Evolutionary conservation across 2,797 vertebrate genomes (phyloP).

Genomic region (Falco cherrug): DNA sequence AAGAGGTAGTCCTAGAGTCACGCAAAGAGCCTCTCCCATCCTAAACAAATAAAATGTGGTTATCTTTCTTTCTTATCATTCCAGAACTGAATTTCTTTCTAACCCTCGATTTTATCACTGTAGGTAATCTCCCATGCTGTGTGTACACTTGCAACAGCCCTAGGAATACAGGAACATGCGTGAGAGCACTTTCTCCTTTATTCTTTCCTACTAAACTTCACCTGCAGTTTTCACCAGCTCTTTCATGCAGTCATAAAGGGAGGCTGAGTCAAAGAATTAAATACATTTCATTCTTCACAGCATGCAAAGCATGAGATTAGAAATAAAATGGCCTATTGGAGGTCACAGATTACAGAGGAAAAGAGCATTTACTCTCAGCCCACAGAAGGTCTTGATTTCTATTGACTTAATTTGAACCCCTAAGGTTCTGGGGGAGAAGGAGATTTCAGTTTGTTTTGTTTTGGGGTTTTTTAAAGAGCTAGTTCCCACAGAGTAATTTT

Average conservation of each 20-base stretch:
- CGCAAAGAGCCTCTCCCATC: neutral
- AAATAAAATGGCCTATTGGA: constrained; percentile 41
- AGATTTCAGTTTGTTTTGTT: constrained; percentile 54
- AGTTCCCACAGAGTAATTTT: constrained; percentile 35
- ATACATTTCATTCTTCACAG: constrained; percentile 56
- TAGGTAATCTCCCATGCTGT: constrained; percentile 20
- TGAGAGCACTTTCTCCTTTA: constrained; percentile 17
- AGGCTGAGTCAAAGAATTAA: constrained; percentile 53
- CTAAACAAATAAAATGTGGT: neutral
- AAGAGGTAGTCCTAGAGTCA: neutral
- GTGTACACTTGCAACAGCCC: neutral
- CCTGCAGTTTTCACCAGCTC: constrained; percentile 37
- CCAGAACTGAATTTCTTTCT: neutral
- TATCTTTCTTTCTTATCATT: neutral
- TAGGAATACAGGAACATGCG: neutral
- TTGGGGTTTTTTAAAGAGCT: neutral
- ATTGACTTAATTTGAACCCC: constrained; percentile 66
- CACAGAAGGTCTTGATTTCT: constrained; percentile 67
- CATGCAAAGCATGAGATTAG: constrained; percentile 41
- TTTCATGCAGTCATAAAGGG: constrained; percentile 4
- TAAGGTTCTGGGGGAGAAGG: constrained; percentile 45
- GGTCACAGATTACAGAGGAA: constrained; percentile 46
- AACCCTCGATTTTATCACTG: neutral
- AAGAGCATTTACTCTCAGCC: constrained; percentile 36
- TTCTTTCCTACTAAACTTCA: constrained; percentile 35